These are phyloP conservation scores for Podarcis siculus DNA, from an alignment of 2,797 vertebrate genomes.

Conservation along the genomic window DNA sequence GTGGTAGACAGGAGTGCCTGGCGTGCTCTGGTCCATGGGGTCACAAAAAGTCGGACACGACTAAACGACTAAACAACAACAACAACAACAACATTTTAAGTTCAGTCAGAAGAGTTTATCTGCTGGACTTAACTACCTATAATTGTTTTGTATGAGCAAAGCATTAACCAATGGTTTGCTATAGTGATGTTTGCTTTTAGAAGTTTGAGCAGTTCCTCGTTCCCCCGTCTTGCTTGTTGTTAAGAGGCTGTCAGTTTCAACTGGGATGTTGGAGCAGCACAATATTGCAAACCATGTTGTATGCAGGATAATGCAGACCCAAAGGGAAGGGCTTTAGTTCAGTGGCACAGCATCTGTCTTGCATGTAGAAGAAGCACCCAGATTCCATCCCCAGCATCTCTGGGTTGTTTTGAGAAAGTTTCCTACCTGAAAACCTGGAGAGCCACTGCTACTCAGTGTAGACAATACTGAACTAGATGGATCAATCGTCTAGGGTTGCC, in stretches of 20 bases:
- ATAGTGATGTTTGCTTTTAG: neutral
- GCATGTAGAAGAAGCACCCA: too few relatives aligned
- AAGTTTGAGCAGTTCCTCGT: neutral
- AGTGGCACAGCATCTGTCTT: too few relatives aligned
- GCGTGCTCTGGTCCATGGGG: too few relatives aligned
- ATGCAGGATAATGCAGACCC: too few relatives aligned
- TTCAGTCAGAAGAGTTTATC: neutral
- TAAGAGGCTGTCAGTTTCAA: neutral
- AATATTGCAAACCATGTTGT: neutral
- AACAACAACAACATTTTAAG: neutral
- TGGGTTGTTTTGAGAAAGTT: neutral
- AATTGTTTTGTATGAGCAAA: neutral
- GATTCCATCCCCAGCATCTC: neutral
- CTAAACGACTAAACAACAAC: too few relatives aligned
- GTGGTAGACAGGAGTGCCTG: too few relatives aligned
- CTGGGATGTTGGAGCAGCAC: neutral
- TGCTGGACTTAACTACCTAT: neutral
- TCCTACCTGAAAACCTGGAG: too few relatives aligned
- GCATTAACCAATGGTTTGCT: neutral
- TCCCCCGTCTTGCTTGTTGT: neutral
- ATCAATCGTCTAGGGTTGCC: too few relatives aligned
- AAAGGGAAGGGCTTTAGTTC: neutral
- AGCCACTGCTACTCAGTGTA: too few relatives aligned
- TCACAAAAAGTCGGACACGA: too few relatives aligned
- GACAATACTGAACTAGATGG: too few relatives aligned